Percentiles rank a stretch among this genome's conserved stretches.
Conservation (phyloP, 2,888 invertebrate species). For the Andrena haemorrhoa region DNA sequence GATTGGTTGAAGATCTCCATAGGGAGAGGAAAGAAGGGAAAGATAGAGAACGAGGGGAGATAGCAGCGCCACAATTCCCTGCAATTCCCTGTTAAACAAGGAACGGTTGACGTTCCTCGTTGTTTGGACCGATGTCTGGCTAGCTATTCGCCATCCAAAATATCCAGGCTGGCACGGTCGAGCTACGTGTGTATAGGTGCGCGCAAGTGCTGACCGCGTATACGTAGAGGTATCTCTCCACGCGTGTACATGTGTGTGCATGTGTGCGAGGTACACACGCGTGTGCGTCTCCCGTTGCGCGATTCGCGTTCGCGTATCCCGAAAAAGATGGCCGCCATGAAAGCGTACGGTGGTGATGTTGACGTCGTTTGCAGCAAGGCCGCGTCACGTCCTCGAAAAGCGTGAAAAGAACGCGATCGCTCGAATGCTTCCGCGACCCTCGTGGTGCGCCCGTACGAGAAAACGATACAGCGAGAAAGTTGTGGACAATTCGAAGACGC, state of each 20-base stretch:
- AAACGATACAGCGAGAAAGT: constrained; percentile 53
- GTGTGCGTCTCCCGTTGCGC: constrained; percentile 71
- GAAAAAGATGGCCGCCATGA: constrained; percentile 84
- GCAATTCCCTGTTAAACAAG: constrained; percentile 43
- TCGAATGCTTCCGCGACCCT: constrained; percentile 68
- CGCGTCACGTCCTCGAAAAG: constrained; percentile 78
- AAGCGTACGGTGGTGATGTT: constrained; percentile 84
- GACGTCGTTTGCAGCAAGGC: constrained; percentile 81
- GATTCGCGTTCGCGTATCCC: constrained; percentile 71
- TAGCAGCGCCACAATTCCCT: constrained; percentile 63
- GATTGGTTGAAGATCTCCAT: constrained; percentile 40
- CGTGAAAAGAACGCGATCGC: constrained; percentile 74
- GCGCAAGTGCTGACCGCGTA: constrained; percentile 51
- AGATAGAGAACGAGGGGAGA: constrained; percentile 32
- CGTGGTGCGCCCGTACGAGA: constrained; percentile 53
- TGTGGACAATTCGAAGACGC: constrained; percentile 56
- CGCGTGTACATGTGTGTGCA: constrained; percentile 22
- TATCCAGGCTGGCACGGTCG: constrained; percentile 61
- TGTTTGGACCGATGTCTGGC: constrained; percentile 40
- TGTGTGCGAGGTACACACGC: constrained; percentile 50
- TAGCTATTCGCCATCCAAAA: constrained; percentile 54
- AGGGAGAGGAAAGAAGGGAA: constrained; percentile 12
- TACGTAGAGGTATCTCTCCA: constrained; percentile 25
- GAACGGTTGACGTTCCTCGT: constrained; percentile 56
- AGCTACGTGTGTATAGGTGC: constrained; percentile 45